Evolutionary conservation across 2,888 invertebrate genomes (phyloP).

Genomic region (Archips crataeganus): DNA sequence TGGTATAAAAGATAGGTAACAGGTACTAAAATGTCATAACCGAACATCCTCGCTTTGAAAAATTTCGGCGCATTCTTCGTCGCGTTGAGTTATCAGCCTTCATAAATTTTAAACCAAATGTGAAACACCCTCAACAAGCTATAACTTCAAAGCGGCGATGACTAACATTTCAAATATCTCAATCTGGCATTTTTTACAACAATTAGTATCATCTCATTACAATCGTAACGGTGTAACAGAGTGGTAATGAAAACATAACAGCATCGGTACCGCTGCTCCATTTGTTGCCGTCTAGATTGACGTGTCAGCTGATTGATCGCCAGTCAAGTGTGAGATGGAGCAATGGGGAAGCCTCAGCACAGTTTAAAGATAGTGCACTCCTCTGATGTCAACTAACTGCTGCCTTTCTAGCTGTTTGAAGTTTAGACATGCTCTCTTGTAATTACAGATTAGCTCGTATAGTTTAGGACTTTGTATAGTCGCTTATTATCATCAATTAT

Average conservation of each 20-base stretch:
- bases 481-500: no score
- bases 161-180: conserved; percentile 3
- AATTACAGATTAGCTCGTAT: no score
- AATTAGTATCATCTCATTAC: conserved; percentile 36
- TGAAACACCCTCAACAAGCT: not conserved
- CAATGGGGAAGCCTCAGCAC: not conserved
- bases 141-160: conserved; percentile 1
- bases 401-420: no score
- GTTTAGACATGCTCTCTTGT: no score
- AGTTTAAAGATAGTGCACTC: not conserved
- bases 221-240: conserved; percentile 32
- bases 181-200: conserved; percentile 28
- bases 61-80: no score
- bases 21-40: no score
- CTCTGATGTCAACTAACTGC: not conserved
- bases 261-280: conserved; percentile 24
- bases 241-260: conserved; percentile 25
- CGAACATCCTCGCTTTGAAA: no score
- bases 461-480: no score
- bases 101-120: not conserved
- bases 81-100: no score
- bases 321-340: not conserved
- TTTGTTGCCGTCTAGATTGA: conserved; percentile 34
- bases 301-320: conserved; percentile 32
- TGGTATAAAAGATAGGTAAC: no score